Evolutionary conservation across 2,113 vertebrate genomes (phyloP).

Genomic region (Tychaedon coryphoeus): DNA sequence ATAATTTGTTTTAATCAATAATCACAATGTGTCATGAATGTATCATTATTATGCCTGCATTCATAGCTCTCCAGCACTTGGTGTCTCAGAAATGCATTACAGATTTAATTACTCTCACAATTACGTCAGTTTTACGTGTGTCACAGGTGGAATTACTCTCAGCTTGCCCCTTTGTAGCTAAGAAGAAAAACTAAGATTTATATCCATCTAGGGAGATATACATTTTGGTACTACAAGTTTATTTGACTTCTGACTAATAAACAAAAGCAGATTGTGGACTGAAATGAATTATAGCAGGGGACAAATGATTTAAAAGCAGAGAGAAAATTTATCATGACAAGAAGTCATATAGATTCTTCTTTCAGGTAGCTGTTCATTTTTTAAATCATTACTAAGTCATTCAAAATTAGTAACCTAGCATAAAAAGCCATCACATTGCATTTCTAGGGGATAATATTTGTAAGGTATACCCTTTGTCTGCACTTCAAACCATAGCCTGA

Average conservation of each 20-base stretch:
- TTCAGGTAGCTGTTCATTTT: not conserved
- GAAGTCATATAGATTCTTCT: not conserved
- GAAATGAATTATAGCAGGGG: not conserved
- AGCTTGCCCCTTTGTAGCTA: not conserved
- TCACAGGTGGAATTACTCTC: not conserved
- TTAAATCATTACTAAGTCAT: not conserved
- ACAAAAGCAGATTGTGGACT: not conserved
- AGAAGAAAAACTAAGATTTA: not conserved
- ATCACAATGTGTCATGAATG: not conserved
- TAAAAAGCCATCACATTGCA: not conserved
- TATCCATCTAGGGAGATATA: not conserved
- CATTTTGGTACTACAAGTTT: not conserved
- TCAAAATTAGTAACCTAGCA: not conserved
- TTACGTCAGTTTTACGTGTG: not conserved
- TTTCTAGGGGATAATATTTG: not conserved
- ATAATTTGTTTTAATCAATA: not conserved
- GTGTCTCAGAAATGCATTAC: not conserved
- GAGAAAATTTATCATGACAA: not conserved
- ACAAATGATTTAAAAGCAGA: not conserved
- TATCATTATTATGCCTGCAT: not conserved
- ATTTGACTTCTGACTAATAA: not conserved
- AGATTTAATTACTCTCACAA: not conserved
- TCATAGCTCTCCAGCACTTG: not conserved
- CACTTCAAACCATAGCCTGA: not conserved
- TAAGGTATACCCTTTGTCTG: not conserved